Conservation (phyloP, 2,113 vertebrate genomes). For the Neofelis nebulosa region DNA sequence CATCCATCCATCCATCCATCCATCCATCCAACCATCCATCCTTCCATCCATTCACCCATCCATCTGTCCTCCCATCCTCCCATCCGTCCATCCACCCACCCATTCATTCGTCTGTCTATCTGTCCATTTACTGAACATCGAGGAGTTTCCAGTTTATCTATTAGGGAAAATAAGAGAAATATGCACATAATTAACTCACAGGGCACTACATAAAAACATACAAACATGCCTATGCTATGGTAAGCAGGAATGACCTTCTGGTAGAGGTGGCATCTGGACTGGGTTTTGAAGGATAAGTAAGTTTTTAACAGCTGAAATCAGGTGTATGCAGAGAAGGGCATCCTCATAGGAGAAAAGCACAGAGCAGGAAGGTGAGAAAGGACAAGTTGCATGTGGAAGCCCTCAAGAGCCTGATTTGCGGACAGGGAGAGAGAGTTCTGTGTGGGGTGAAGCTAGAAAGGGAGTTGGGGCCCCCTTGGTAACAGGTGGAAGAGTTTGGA, state of each 20-base stretch:
- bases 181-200: background rate
- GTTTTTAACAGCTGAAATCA: background rate
- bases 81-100: too few relatives aligned
- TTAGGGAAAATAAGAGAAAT: background rate
- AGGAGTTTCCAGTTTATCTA: background rate
- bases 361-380: background rate
- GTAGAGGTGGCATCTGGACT: background rate
- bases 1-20: background rate
- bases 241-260: background rate
- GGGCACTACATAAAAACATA: background rate
- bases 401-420: background rate
- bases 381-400: background rate
- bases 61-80: background rate
- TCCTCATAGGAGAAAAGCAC: background rate
- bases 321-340: background rate
- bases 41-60: fast-evolving
- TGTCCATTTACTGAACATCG: background rate
- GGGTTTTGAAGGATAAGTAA: background rate
- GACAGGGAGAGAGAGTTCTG: background rate
- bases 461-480: background rate
- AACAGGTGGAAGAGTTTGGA: background rate
- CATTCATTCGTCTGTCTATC: background rate
- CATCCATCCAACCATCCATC: too few relatives aligned
- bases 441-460: background rate
- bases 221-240: background rate